A percentile compares a stretch with the other conserved stretches of the same genome.
Conservation (phyloP, 92 coral and sea anemone genomes). For the Actinernus sp. region DNA sequence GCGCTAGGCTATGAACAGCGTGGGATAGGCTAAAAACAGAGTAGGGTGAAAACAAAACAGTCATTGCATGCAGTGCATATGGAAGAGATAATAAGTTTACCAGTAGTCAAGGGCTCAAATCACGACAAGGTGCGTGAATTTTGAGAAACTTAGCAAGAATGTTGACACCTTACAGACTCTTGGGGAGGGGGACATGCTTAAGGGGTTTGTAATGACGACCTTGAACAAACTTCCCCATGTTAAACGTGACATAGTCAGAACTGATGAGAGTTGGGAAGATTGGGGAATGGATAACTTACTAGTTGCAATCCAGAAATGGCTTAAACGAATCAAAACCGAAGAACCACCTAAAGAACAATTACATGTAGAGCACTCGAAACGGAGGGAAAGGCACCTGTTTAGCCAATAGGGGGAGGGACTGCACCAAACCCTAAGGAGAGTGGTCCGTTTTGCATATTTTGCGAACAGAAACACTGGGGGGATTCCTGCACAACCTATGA, state of each 20-base stretch:
- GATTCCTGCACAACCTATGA: neutral
- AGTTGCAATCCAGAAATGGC: slow-evolving; percentile 15
- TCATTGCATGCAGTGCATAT: slow-evolving; percentile 38
- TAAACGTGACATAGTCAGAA: slow-evolving; percentile 50
- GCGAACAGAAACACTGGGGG: too few relatives aligned
- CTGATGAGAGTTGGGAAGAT: slow-evolving; percentile 53
- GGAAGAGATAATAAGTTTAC: slow-evolving; percentile 29
- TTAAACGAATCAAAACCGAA: slow-evolving; percentile 23
- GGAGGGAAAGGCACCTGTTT: slow-evolving; percentile 8
- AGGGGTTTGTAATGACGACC: slow-evolving; percentile 43
- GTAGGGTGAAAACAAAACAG: slow-evolving; percentile 53
- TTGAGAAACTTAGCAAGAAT: slow-evolving; percentile 24
- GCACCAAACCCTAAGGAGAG: neutral
- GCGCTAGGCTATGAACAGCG: slow-evolving; percentile 41
- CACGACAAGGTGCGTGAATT: too few relatives aligned
- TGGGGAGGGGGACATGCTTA: slow-evolving; percentile 41
- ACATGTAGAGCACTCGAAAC: neutral
- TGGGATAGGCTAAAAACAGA: slow-evolving; percentile 57
- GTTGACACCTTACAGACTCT: slow-evolving; percentile 54
- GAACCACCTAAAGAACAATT: slow-evolving; percentile 1
- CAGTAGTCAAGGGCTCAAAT: slow-evolving; percentile 20
- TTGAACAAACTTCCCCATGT: slow-evolving; percentile 59
- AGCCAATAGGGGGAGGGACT: slow-evolving; percentile 7
- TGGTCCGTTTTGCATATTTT: slow-evolving; percentile 29
- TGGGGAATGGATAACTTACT: slow-evolving; percentile 37